Percentiles rank a stretch among this genome's conserved stretches.
These are phyloP conservation scores for Epirrita christyi DNA, from an alignment of 2,888 invertebrate species.

Conservation along the genomic window DNA sequence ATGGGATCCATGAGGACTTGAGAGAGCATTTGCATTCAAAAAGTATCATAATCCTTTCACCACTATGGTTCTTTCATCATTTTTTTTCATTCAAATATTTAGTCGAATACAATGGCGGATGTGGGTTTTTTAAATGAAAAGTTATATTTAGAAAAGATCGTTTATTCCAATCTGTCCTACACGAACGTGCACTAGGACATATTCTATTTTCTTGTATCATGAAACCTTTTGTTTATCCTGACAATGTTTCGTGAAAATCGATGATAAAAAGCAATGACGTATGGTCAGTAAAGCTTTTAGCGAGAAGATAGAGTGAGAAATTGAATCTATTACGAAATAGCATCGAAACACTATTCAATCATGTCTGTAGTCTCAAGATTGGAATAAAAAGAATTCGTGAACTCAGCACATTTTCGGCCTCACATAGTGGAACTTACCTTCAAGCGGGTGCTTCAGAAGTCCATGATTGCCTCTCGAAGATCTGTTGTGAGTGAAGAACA, in stretches of 20 bases:
- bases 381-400: constrained; percentile 4
- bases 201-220: neutral
- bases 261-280: constrained; percentile 10
- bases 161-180: too few relatives aligned
- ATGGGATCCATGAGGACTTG: too few relatives aligned
- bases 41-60: too few relatives aligned
- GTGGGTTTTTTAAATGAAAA: too few relatives aligned
- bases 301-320: constrained; percentile 52
- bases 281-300: constrained; percentile 48
- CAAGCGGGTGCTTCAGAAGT: constrained; percentile 40
- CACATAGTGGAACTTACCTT: constrained; percentile 56
- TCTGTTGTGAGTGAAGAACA: constrained; percentile 45
- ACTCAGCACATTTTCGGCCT: constrained; percentile 9
- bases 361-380: constrained; percentile 36
- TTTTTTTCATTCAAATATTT: too few relatives aligned
- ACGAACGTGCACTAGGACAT: too few relatives aligned
- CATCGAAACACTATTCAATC: constrained; percentile 37
- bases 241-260: neutral
- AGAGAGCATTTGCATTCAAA: too few relatives aligned
- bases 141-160: too few relatives aligned
- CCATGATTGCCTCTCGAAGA: constrained; percentile 65
- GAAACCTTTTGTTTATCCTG: too few relatives aligned
- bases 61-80: too few relatives aligned
- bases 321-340: constrained; percentile 61
- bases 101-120: too few relatives aligned